Evolutionary conservation across 2,888 invertebrate genomes (phyloP).

Genomic region (Megalurothrips usitatus): DNA sequence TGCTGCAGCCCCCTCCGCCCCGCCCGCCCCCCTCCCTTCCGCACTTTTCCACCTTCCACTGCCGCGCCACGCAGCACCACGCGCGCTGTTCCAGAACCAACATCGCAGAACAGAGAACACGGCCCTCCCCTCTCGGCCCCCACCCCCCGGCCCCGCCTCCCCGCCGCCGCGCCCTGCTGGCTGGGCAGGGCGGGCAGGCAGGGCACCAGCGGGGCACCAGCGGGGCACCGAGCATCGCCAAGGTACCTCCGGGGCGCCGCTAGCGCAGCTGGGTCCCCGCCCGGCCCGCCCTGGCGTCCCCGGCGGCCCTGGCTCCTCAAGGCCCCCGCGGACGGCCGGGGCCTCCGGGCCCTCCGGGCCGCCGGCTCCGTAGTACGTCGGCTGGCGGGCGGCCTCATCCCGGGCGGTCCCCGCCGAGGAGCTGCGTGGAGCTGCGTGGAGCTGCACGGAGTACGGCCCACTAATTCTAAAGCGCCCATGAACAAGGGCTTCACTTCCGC

Average conservation of each 20-base stretch:
- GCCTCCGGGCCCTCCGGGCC: not conserved
- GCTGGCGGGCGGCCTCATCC: not conserved
- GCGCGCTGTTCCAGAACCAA: slow-evolving; percentile 18
- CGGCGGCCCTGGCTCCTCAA: too few species aligned
- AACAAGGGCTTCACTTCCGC: too few species aligned
- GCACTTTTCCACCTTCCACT: not conserved
- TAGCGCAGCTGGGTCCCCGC: not conserved
- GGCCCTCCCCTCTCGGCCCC: not conserved
- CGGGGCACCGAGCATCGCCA: not conserved
- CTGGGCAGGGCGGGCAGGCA: not conserved
- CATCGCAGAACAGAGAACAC: slow-evolving; percentile 9
- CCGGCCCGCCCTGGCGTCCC: not conserved
- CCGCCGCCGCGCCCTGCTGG: not conserved
- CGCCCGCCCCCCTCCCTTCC: not conserved
- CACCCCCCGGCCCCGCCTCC: not conserved
- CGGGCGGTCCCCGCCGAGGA: not conserved
- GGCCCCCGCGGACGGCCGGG: not conserved
- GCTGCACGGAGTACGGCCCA: too few species aligned
- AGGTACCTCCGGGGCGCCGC: not conserved
- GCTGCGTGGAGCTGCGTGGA: too few species aligned
- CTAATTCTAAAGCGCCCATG: too few species aligned
- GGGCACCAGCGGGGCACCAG: not conserved
- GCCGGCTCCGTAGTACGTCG: not conserved
- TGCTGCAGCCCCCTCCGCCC: not conserved
- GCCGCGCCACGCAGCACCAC: slow-evolving; percentile 18